Conservation (phyloP, 1,140 invertebrate genomes). For the Ylistrum balloti region DNA sequence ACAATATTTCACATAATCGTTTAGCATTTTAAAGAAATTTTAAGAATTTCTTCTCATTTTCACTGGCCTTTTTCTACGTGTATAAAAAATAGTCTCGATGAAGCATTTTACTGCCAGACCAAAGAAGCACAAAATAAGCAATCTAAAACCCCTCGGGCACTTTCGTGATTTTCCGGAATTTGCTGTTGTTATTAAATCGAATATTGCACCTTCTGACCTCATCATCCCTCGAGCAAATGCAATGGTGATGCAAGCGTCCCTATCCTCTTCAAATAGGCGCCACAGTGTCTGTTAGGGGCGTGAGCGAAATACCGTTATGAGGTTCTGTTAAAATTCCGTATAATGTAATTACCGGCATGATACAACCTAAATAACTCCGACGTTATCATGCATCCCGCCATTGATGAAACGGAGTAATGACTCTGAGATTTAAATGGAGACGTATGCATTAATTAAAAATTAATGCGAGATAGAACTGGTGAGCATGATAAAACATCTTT, state of each 20-base stretch:
- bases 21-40: no score
- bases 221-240: slow-evolving; percentile 22
- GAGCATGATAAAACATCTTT: not conserved
- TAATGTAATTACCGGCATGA: not conserved
- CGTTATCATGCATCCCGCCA: not conserved
- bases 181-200: not conserved
- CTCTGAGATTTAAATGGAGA: not conserved
- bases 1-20: no score
- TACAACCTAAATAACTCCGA: not conserved
- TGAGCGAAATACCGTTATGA: slow-evolving; percentile 25
- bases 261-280: not conserved
- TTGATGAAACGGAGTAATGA: not conserved
- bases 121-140: no score
- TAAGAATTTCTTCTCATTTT: no score
- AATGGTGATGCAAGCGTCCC: slow-evolving; percentile 5
- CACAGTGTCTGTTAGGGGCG: not conserved
- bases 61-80: no score
- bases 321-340: not conserved
- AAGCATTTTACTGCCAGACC: no score
- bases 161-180: not conserved
- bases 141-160: not conserved
- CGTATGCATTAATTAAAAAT: not conserved
- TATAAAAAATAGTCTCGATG: no score
- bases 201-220: slow-evolving; percentile 15
- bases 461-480: not conserved